These are phyloP conservation scores for Glaucidium brasilianum DNA, from an alignment of 2,113 vertebrate species.

Conservation along the genomic window DNA sequence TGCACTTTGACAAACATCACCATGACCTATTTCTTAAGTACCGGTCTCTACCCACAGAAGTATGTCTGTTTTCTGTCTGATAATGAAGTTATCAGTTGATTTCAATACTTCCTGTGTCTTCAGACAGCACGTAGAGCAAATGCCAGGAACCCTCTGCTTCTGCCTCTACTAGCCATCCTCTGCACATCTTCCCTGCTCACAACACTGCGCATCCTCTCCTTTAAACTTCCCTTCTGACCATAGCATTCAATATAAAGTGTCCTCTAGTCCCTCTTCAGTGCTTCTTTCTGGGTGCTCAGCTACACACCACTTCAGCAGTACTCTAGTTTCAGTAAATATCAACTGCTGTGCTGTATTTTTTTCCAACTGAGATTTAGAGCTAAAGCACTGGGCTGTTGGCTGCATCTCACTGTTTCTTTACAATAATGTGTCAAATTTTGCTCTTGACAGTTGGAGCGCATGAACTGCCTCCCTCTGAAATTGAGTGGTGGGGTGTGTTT, in stretches of 20 bases:
- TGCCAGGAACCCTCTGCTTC: background rate
- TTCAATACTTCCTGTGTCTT: background rate
- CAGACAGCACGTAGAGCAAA: background rate
- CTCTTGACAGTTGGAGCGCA: background rate
- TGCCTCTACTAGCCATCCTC: background rate
- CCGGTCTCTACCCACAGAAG: background rate
- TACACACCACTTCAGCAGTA: accelerated
- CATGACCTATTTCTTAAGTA: background rate
- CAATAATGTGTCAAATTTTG: background rate
- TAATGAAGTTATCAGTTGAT: background rate
- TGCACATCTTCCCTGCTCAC: background rate
- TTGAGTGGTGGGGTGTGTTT: background rate
- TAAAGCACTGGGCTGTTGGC: background rate
- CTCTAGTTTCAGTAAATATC: background rate
- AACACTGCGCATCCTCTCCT: background rate
- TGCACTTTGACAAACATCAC: background rate
- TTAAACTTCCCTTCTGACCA: background rate
- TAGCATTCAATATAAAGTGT: background rate
- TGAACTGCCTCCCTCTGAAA: background rate
- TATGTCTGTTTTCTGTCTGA: background rate
- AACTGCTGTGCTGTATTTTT: background rate
- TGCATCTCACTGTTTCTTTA: background rate
- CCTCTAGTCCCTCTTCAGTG: background rate
- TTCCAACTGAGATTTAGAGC: background rate
- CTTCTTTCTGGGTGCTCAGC: background rate